Evolutionary conservation across 2,888 invertebrate species (phyloP).

Genomic region (Eledona agricola): DNA sequence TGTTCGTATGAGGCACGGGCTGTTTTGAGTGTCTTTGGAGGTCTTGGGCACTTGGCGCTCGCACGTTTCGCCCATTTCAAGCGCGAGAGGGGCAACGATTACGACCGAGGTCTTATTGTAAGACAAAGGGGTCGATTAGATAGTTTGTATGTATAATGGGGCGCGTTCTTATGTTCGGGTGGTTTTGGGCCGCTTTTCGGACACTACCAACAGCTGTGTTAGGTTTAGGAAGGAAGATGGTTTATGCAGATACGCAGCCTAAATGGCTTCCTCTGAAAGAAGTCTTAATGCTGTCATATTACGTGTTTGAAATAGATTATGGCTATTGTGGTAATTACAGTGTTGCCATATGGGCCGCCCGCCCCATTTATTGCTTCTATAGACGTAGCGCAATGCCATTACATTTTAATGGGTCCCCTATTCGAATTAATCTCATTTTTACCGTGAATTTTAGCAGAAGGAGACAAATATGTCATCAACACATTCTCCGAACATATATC

Average conservation of each 20-base stretch:
- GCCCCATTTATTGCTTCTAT: conserved; percentile 49
- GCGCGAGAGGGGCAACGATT: conserved; percentile 31
- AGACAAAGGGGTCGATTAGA: conserved; percentile 60
- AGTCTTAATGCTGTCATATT: conserved; percentile 63
- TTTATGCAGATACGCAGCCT: conserved; percentile 59
- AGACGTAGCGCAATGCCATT: conserved; percentile 56
- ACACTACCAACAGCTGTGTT: conserved; percentile 57
- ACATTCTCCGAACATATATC: conserved; percentile 56
- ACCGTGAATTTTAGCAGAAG: conserved; percentile 44
- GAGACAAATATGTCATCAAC: conserved; percentile 61
- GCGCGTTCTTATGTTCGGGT: conserved; percentile 42
- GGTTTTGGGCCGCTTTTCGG: conserved; percentile 52
- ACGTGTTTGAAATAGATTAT: conserved; percentile 64
- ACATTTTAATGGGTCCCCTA: conserved; percentile 54
- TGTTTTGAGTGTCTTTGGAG: too few species aligned
- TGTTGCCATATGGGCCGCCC: conserved; percentile 59
- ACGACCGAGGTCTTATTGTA: conserved; percentile 43
- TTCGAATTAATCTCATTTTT: conserved; percentile 40
- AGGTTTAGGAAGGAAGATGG: conserved; percentile 59
- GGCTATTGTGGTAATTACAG: conserved; percentile 62
- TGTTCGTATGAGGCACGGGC: too few species aligned
- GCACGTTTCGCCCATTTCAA: conserved; percentile 49
- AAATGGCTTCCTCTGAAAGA: conserved; percentile 61
- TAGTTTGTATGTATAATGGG: conserved; percentile 60
- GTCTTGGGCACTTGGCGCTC: too few species aligned